Percentiles rank a stretch among this genome's conserved stretches.
These are phyloP conservation scores for Tigriopus californicus DNA, from an alignment of 2,888 invertebrate genomes.

Conservation along the genomic window DNA sequence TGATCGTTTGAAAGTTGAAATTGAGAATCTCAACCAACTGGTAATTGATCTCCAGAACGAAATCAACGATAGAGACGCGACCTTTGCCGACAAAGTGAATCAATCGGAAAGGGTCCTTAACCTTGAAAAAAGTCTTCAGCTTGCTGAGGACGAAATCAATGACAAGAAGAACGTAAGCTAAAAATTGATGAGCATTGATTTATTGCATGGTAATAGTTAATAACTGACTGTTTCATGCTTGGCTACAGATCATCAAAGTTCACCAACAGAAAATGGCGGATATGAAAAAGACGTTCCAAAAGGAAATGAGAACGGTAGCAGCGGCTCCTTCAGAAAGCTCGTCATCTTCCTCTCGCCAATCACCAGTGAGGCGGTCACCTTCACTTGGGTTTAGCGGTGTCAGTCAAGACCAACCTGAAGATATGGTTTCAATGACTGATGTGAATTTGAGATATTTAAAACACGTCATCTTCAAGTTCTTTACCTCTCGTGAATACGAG, in stretches of 20 bases:
- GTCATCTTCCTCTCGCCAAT: conserved; percentile 22
- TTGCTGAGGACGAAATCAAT: too few relatives aligned
- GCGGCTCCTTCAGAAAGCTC: conserved; percentile 37
- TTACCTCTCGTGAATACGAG: conserved; percentile 61
- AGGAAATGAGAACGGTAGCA: conserved; percentile 52
- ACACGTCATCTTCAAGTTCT: conserved; percentile 78
- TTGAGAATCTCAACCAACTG: too few relatives aligned
- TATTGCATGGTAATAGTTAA: neutral
- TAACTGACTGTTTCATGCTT: too few relatives aligned
- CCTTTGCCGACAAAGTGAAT: too few relatives aligned
- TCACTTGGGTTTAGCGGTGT: conserved; percentile 15
- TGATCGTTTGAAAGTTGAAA: too few relatives aligned
- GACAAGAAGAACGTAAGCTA: conserved; percentile 48
- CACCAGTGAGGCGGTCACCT: conserved; percentile 14
- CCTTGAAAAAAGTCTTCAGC: too few relatives aligned
- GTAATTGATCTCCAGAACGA: too few relatives aligned
- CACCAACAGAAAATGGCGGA: conserved; percentile 30
- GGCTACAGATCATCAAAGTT: too few relatives aligned
- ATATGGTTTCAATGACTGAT: conserved; percentile 28
- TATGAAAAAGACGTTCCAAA: conserved; percentile 75
- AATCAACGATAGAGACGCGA: too few relatives aligned
- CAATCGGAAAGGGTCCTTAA: too few relatives aligned
- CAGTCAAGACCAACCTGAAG: conserved; percentile 2
- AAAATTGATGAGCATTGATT: conserved; percentile 31
- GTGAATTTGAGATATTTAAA: conserved; percentile 70